phyloP scores from a whole-genome alignment of 1,140 invertebrate genomes.

The Drosophila melanogaster region DNA sequence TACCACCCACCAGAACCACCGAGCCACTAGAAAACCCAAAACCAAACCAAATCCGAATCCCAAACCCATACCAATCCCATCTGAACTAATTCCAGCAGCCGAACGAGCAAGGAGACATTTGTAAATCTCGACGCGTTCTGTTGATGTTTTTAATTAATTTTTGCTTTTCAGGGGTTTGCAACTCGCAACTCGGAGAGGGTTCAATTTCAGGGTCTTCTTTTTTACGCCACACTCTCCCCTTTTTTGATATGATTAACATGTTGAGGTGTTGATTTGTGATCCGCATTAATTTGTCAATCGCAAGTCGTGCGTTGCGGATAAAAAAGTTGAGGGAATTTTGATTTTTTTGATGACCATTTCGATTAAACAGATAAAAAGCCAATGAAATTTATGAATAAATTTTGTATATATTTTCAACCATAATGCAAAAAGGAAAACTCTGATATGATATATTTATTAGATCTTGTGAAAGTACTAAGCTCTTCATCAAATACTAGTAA shows the following conservation, averaged over 20 bases:
- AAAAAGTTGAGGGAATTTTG: slow-evolving; percentile 25
- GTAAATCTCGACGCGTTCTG: slow-evolving; percentile 73
- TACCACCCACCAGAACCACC: slow-evolving; percentile 23
- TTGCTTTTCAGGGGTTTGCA: slow-evolving; percentile 25
- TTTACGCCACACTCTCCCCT: slow-evolving; percentile 7
- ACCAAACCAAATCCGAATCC: slow-evolving; percentile 38
- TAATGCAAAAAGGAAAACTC: too few species aligned
- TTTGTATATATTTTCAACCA: too few species aligned
- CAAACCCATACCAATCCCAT: slow-evolving; percentile 46
- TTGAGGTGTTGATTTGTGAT: slow-evolving; percentile 78
- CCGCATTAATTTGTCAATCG: slow-evolving; percentile 77
- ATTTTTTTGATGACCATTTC: slow-evolving; percentile 12
- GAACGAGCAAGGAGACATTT: slow-evolving; percentile 41
- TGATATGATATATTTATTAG: too few species aligned
- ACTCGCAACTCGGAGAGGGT: slow-evolving; percentile 28
- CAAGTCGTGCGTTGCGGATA: slow-evolving; percentile 56
- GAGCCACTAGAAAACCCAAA: slow-evolving; percentile 7
- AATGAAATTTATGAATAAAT: slow-evolving; percentile 18
- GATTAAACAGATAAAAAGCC: slow-evolving; percentile 14
- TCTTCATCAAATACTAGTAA: background rate
- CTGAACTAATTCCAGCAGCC: slow-evolving; percentile 71
- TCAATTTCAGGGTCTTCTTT: slow-evolving; percentile 8
- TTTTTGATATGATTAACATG: slow-evolving; percentile 67
- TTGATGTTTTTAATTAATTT: slow-evolving; percentile 83
- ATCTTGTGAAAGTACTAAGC: too few species aligned